Percentiles rank a stretch among this genome's conserved stretches.
Conservation (phyloP, 2,888 invertebrate genomes). For the Oligia fasciuncula region DNA sequence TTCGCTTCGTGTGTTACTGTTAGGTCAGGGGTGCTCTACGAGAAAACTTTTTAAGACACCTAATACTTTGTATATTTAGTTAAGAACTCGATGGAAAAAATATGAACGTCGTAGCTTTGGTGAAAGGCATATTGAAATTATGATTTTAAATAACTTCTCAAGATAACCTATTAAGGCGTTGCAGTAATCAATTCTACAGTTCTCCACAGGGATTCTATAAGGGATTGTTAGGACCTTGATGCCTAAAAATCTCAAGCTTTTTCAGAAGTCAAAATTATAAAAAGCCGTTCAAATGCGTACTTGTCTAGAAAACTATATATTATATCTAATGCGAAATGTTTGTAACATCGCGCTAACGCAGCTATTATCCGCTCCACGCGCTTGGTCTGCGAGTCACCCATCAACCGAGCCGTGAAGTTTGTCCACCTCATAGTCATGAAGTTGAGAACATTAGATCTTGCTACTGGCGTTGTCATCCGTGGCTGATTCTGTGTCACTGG, state of each 20-base stretch:
- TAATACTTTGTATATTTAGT: no score
- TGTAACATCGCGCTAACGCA: constrained; percentile 39
- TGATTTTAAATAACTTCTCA: neutral
- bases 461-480: constrained; percentile 16
- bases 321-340: constrained; percentile 39
- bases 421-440: constrained; percentile 38
- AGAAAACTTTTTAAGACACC: neutral
- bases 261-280: neutral
- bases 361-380: constrained; percentile 60
- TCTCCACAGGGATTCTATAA: neutral
- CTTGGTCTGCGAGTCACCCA: constrained; percentile 24
- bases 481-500: constrained; percentile 8
- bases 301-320: neutral
- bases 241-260: neutral
- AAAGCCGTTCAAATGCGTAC: neutral
- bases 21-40: constrained; percentile 74
- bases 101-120: neutral
- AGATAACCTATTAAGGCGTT: neutral
- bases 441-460: constrained; percentile 31
- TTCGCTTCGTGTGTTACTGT: constrained; percentile 67
- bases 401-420: constrained; percentile 61
- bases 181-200: neutral
- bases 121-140: neutral
- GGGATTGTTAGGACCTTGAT: neutral
- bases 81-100: neutral